phyloP scores from a whole-genome alignment of 2,113 vertebrate genomes.

The Mustelus asterias region DNA sequence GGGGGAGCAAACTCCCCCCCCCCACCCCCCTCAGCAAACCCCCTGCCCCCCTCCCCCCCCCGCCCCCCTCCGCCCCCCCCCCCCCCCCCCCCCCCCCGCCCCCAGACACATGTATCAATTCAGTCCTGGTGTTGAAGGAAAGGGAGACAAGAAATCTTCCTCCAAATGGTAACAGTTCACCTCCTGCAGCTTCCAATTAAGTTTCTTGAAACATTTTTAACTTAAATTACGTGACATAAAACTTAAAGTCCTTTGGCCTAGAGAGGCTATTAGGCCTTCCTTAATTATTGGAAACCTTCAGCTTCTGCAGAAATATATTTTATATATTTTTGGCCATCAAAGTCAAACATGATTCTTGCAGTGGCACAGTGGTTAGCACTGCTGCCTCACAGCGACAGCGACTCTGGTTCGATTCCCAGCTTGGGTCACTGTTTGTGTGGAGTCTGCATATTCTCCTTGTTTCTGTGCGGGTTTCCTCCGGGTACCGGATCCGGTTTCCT shows the following conservation, averaged over 20 bases:
- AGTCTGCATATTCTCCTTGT: too few species aligned
- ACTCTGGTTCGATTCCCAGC: too few species aligned
- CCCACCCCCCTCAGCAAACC: too few species aligned
- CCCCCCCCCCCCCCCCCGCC: too few species aligned
- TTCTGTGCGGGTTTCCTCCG: too few species aligned
- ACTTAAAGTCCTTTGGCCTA: neutral
- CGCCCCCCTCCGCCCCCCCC: too few species aligned
- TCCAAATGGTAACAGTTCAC: neutral
- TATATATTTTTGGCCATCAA: neutral
- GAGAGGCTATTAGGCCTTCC: neutral
- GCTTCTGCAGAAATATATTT: neutral
- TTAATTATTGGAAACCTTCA: neutral
- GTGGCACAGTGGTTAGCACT: too few species aligned
- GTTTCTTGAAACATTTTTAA: neutral
- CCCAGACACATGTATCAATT: neutral
- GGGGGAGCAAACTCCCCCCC: too few species aligned
- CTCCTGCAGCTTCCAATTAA: neutral
- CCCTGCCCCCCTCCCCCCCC: too few species aligned
- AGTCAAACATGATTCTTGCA: neutral
- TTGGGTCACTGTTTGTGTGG: too few species aligned
- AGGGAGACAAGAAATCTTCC: neutral
- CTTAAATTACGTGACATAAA: neutral
- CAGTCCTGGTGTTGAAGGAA: neutral
- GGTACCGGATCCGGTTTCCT: too few species aligned
- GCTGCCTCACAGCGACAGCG: too few species aligned